Conservation (phyloP, 2,113 vertebrate genomes). For the Potamarius usumacintae region DNA sequence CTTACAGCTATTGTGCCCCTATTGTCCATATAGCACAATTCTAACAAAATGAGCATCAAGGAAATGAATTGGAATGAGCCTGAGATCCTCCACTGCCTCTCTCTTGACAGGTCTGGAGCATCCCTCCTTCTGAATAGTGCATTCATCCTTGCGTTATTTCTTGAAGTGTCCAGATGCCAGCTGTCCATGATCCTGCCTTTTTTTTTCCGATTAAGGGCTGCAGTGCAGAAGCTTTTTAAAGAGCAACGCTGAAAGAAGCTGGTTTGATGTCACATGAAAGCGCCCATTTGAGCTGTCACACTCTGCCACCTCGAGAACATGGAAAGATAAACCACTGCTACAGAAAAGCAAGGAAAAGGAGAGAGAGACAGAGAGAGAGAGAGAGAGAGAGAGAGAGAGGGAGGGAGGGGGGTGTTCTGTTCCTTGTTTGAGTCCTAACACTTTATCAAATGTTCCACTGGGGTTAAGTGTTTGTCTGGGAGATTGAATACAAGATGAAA, state of each 20-base stretch:
- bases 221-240: slow-evolving; percentile 1
- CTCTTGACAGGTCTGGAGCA: neutral
- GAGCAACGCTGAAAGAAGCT: neutral
- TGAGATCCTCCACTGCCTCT: neutral
- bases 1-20: neutral
- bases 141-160: neutral
- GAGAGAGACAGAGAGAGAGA: neutral
- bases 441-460: slow-evolving; percentile 66
- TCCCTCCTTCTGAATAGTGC: neutral
- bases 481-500: slow-evolving; percentile 37
- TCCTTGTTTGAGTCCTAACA: slow-evolving; percentile 57
- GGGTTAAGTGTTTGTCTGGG: slow-evolving; percentile 65
- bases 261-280: slow-evolving; percentile 27
- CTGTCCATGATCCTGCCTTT: neutral
- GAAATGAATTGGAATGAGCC: neutral
- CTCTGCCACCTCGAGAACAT: neutral
- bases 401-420: slow-evolving; percentile 32
- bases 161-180: slow-evolving; percentile 9
- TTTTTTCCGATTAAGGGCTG: neutral
- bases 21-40: neutral
- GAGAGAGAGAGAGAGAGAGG: too few relatives aligned
- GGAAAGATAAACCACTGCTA: neutral
- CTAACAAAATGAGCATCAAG: neutral
- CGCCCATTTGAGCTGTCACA: neutral
- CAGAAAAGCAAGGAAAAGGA: neutral